These are phyloP conservation scores for Tringa solitaria DNA, from an alignment of 2,113 vertebrate genomes.

Conservation along the genomic window DNA sequence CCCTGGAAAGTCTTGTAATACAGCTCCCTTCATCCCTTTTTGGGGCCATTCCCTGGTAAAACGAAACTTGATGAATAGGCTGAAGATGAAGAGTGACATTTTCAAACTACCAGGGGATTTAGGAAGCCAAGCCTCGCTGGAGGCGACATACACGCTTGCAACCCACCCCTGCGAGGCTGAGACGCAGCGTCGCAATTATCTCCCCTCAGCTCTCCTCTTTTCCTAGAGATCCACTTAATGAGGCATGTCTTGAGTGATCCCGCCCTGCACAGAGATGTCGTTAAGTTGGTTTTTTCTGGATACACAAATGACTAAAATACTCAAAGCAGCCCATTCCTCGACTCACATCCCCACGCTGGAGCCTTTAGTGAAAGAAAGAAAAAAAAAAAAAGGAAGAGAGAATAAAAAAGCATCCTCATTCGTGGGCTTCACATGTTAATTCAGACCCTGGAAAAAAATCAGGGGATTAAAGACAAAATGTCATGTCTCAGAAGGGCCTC, in stretches of 20 bases:
- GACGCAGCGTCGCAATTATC: background rate
- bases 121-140: background rate
- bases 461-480: background rate
- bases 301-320: background rate
- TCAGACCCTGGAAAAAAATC: background rate
- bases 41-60: background rate
- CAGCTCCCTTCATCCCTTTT: rapidly evolving
- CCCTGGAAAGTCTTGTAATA: background rate
- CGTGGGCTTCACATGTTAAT: background rate
- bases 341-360: background rate
- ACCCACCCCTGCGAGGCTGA: background rate
- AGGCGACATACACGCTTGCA: rapidly evolving
- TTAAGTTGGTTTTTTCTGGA: background rate
- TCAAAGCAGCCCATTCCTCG: background rate
- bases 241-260: background rate
- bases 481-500: background rate
- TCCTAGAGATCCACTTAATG: background rate
- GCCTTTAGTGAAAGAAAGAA: background rate
- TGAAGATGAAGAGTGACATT: background rate
- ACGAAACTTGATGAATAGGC: background rate
- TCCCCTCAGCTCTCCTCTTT: background rate
- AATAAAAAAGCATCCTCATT: background rate
- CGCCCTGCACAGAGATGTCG: background rate
- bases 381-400: background rate
- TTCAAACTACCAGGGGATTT: background rate